A percentile compares a stretch with the other conserved stretches of the same genome.
Conservation (phyloP, 2,113 vertebrate species). For the Procavia capensis region DNA sequence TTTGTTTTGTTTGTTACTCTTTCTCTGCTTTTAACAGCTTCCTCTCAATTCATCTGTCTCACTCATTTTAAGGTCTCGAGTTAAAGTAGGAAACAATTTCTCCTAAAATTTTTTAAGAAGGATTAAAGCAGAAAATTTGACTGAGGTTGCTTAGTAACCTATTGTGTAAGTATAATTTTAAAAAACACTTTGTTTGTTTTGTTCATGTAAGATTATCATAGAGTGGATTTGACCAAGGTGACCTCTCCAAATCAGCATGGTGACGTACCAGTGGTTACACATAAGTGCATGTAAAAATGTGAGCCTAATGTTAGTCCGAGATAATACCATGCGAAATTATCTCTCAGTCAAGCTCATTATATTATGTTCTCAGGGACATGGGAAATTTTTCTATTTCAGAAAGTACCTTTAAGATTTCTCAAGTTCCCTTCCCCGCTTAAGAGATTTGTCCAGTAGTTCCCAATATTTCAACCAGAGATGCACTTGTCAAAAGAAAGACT, state of each 20-base stretch:
- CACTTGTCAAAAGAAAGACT: slow-evolving; percentile 62
- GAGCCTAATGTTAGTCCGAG: not conserved
- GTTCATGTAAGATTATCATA: not conserved
- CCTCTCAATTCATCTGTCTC: not conserved
- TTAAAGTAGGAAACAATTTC: not conserved
- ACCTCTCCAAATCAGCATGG: not conserved
- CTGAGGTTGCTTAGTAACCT: not conserved
- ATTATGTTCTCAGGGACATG: not conserved
- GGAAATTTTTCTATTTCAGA: not conserved
- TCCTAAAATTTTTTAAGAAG: not conserved
- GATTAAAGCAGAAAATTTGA: not conserved
- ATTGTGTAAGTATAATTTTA: rapidly evolving
- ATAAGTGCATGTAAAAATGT: not conserved
- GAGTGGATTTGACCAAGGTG: rapidly evolving
- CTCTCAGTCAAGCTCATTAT: not conserved
- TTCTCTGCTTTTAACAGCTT: not conserved
- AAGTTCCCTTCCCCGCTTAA: not conserved
- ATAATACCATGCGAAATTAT: too few relatives aligned
- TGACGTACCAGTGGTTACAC: not conserved
- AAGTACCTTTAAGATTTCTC: slow-evolving; percentile 18
- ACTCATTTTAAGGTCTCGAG: not conserved
- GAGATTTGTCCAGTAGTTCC: not conserved
- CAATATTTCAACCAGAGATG: slow-evolving; percentile 47
- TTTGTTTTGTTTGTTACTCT: not conserved
- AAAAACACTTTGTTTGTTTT: not conserved